Evolutionary conservation across 2,888 invertebrate species (phyloP).

Genomic region (Melinopterus prodromus): DNA sequence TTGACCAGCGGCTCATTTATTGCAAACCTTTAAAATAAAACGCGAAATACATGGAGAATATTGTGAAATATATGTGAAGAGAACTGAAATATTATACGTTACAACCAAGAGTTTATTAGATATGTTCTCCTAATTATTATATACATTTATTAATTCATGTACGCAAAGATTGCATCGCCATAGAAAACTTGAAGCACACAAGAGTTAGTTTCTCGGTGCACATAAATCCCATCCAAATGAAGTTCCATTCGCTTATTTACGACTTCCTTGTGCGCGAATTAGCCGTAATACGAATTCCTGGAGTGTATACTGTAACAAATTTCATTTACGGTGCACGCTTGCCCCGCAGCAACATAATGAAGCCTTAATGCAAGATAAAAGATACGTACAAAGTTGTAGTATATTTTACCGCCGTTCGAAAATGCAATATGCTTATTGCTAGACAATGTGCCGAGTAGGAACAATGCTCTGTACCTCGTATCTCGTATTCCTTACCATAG

Average conservation of each 20-base stretch:
- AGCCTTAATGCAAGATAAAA: neutral
- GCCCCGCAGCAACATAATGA: neutral
- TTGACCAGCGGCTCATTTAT: too few relatives aligned
- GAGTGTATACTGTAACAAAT: neutral
- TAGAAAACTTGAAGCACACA: neutral
- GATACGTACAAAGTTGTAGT: neutral
- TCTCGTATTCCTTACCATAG: too few relatives aligned
- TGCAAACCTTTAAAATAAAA: too few relatives aligned
- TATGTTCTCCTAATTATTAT: too few relatives aligned
- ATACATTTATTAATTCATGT: too few relatives aligned
- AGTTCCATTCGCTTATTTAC: neutral
- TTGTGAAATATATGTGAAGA: too few relatives aligned
- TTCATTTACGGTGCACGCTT: neutral
- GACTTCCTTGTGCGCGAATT: neutral
- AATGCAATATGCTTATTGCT: neutral
- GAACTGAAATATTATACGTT: too few relatives aligned
- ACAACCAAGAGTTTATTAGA: too few relatives aligned
- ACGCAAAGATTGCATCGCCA: neutral
- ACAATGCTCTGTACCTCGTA: too few relatives aligned
- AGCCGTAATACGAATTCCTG: neutral
- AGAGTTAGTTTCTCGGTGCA: neutral
- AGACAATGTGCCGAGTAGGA: neutral
- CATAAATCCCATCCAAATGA: neutral
- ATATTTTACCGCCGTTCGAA: neutral
- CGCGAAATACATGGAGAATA: neutral